Percentiles rank a stretch among this genome's conserved stretches.
Conservation (phyloP, 2,888 invertebrate genomes). For the Euclidia mi region DNA sequence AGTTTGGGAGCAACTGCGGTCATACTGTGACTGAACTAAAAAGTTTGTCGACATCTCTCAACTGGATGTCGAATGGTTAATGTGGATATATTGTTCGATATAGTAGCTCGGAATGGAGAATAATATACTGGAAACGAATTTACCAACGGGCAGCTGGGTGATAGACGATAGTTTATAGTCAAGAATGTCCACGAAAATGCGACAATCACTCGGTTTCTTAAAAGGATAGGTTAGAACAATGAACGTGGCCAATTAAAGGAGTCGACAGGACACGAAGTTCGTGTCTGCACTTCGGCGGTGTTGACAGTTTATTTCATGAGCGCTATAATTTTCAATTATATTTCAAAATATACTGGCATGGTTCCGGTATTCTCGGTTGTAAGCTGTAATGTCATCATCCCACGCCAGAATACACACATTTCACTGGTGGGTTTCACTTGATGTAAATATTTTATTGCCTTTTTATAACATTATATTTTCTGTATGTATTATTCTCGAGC, state of each 20-base stretch:
- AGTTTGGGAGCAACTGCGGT: conserved; percentile 60
- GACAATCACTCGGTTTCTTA: conserved; percentile 65
- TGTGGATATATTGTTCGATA: conserved; percentile 65
- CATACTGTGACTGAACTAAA: conserved; percentile 64
- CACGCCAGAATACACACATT: conserved; percentile 59
- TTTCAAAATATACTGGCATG: conserved; percentile 66
- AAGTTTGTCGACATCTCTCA: conserved; percentile 67
- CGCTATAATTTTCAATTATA: conserved; percentile 80
- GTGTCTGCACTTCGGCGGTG: conserved; percentile 69
- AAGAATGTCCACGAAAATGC: conserved; percentile 63
- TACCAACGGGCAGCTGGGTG: conserved; percentile 54
- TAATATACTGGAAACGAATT: conserved; percentile 59
- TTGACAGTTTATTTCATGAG: conserved; percentile 75
- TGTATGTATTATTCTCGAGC: conserved; percentile 27
- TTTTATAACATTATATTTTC: conserved; percentile 50
- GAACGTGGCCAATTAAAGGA: conserved; percentile 79
- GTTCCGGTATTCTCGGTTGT: conserved; percentile 61
- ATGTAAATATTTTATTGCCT: conserved; percentile 54
- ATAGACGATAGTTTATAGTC: conserved; percentile 61
- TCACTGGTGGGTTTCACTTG: conserved; percentile 51
- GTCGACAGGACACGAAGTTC: conserved; percentile 76
- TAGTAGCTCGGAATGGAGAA: conserved; percentile 52
- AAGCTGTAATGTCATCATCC: conserved; percentile 66
- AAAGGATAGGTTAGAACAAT: conserved; percentile 72
- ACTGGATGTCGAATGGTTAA: conserved; percentile 9